phyloP scores from a whole-genome alignment of 2,888 invertebrate species.

The Mesodorylaimus sp. region DNA sequence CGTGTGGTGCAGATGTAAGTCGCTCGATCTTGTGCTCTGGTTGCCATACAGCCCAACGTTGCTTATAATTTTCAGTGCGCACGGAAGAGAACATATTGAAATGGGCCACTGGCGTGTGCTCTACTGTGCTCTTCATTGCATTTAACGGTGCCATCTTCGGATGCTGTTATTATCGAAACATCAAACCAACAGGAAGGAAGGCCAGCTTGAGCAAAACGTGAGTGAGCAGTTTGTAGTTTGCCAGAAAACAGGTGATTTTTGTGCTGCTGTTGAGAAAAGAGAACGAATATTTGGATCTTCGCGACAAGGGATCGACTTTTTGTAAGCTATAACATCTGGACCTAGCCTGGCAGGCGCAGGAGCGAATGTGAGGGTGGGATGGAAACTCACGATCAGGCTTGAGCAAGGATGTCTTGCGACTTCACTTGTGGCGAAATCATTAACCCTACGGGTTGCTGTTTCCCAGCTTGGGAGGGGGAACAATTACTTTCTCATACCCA shows the following conservation, averaged over 20 bases:
- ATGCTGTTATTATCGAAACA: not conserved
- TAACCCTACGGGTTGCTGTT: too few species aligned
- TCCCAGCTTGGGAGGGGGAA: too few species aligned
- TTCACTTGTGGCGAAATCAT: too few species aligned
- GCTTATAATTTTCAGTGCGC: conserved; percentile 9
- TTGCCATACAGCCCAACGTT: not conserved
- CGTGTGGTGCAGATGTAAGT: conserved; percentile 11
- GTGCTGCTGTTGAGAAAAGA: not conserved
- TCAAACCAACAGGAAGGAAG: too few species aligned
- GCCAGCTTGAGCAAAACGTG: too few species aligned
- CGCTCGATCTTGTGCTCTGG: not conserved
- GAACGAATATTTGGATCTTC: conserved; percentile 1
- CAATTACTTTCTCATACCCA: too few species aligned
- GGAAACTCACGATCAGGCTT: too few species aligned
- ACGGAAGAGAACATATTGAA: conserved; percentile 16
- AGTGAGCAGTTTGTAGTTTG: too few species aligned
- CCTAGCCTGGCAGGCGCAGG: too few species aligned
- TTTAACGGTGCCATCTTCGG: conserved; percentile 14
- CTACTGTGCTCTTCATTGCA: conserved; percentile 15
- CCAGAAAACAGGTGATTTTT: too few species aligned
- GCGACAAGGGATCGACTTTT: not conserved
- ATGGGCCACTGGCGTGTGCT: conserved; percentile 17
- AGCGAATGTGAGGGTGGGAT: too few species aligned
- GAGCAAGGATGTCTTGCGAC: too few species aligned
- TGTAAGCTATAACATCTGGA: conserved; percentile 1